Evolutionary conservation across 35 echinoderm and acorn worm genomes (phyloP), one percentile per base, ranked within the genome.

Genomic region (Apostichopus parvimensis): DNA sequence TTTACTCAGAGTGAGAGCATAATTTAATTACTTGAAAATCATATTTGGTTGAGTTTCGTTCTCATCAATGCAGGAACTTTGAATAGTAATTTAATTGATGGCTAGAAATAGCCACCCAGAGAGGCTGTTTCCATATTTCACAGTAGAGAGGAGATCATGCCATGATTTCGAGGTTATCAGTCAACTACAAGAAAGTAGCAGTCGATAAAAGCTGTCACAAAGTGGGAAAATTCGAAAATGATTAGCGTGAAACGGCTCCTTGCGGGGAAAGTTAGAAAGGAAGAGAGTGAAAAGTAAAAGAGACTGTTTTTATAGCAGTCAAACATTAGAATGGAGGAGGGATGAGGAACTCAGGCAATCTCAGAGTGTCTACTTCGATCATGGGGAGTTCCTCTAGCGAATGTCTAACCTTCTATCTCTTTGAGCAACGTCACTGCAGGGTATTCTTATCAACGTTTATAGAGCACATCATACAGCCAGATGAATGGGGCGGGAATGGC

Each of bases 81-180:
- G 79, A 82, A 82, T 82, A 17, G 79, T 82, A 82, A 82, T 82
- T 82, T 82, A 82, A 82, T 82, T 82, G 79, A 82, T 56, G 79
- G 79, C 79, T 18, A 82, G 55, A 82, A 82, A 82, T 82, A 55
- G 79, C 55, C 79, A 53, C 79, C 79, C 28, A 82, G 79, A 82
- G 79, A 82, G 79, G 10, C 55, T 82, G 18, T 82, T 82, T 56
- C 52, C 34, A 56, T 82, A 82, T 82, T 56, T 82, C 54, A 82
- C 79, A 34, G 79, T 56, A 82, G 79, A 82, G 55, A 82, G 79
- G 79, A 82, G 79, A 82, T 82, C 79, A 82, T n/a, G 79, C 79
- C 34, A 82, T 34, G 79, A 82, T 82, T 82, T 57, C 79, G 79
- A 82, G 79, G 79, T 82, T 82, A 82, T n/a, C 79, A 82, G 79